Base-by-base conservation (phyloP, 1,140 invertebrate species). In the Aporrectodea caliginosa region DNA sequence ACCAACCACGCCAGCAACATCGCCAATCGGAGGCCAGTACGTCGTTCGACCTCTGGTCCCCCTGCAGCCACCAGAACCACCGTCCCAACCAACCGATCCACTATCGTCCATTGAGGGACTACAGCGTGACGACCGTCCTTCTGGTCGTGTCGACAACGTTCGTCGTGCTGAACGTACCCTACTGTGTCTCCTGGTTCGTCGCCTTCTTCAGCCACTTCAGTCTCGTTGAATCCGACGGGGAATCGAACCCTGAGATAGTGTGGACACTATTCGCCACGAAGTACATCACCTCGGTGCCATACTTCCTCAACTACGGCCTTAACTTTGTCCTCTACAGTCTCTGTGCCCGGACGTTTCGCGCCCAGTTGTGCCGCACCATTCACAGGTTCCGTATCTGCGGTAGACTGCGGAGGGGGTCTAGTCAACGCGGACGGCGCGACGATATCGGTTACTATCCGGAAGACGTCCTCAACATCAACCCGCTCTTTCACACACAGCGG, bases 81-180 rank as follows among this genome's bases (percentile, higher is more conserved):
- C 22, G 6, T 22, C 6, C 6, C 43, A 22, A 6, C 43, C 43
- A 22, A 58, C 43, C 43, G 43, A 6, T 58, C 22, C 43, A 22
- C 43, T 58, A 58, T 22, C 43, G 43, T 12, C 22, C 73, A 14
- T 34, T 27, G 16, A 2, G 73, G 16, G 73, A 75, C 43, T 58
- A 58, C 43, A 58, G 22, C 73, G 34, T 75, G 27, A 33, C 73
- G 22, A 75, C 73, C 2, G 27, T 35, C 22, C 73, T 75, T 2
- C 73, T 75, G 30, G 30, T 34, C 2, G 73, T 75, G 31, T 75
- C 73, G 31, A 75, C 73, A 16, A 75, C 73, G 30, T 75, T 75
- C 73, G 73, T 75, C 73, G 33, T 75, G 12, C 73, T 75, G 31
- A 75, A 75, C 34, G 73, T 34, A 12, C 73, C 73, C 34, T 75